Conservation (phyloP, 2,113 vertebrate genomes). For the Paramormyrops kingsleyae region DNA sequence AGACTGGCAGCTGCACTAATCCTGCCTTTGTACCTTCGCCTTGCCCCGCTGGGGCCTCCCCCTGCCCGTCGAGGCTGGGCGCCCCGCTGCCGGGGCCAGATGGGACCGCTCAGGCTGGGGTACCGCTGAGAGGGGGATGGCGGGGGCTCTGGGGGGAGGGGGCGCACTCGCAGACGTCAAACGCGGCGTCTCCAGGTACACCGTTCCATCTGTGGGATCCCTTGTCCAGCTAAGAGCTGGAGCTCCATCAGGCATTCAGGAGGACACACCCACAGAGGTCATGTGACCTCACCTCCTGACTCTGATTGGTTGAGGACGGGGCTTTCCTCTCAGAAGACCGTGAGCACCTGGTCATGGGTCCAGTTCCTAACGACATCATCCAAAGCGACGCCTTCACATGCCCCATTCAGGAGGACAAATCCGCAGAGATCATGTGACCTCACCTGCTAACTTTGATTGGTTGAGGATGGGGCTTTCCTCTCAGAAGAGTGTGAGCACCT, state of each 20-base stretch:
- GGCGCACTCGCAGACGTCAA: background rate
- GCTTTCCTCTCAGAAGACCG: background rate
- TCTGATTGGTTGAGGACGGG: background rate
- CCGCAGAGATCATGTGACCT: background rate
- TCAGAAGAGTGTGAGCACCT: background rate
- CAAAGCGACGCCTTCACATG: background rate
- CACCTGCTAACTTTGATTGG: background rate
- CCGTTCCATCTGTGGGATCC: background rate
- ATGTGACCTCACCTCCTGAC: background rate
- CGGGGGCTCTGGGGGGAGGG: background rate
- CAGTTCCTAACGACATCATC: background rate
- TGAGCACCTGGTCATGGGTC: background rate
- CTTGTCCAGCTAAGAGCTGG: background rate
- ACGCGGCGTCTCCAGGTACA: background rate
- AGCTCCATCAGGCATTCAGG: background rate
- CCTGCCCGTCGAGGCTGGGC: slow-evolving; percentile 52
- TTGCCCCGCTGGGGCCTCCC: slow-evolving; percentile 58
- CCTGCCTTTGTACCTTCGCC: slow-evolving; percentile 66
- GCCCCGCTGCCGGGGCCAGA: slow-evolving; percentile 59
- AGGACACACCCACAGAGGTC: background rate
- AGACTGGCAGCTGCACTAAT: slow-evolving; percentile 75
- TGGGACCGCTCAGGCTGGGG: slow-evolving; percentile 44
- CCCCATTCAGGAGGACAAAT: background rate
- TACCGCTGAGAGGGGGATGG: background rate
- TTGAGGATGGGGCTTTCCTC: background rate